Conservation (phyloP, 2,888 invertebrate genomes). For the Lasioglossum marginatum region DNA sequence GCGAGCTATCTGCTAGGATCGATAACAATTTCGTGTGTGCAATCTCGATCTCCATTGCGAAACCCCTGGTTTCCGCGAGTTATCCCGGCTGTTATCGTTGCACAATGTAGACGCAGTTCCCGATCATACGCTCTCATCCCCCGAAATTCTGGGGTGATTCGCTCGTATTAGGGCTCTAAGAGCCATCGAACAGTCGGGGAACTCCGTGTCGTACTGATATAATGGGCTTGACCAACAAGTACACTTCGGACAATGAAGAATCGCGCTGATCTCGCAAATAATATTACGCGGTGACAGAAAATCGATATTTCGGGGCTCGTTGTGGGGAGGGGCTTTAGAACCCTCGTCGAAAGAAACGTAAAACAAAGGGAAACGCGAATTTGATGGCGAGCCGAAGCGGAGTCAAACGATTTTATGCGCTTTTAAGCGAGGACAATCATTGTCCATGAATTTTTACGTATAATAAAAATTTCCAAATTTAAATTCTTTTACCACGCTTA, state of each 20-base stretch:
- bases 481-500: too few relatives aligned
- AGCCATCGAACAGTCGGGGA: conserved; percentile 43
- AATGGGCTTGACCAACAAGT: conserved; percentile 51
- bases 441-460: too few relatives aligned
- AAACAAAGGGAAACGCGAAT: not conserved
- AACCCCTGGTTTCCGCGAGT: conserved; percentile 10
- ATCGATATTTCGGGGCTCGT: conserved; percentile 10
- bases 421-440: not conserved
- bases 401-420: not conserved
- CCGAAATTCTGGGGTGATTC: conserved; percentile 55
- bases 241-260: conserved; percentile 5
- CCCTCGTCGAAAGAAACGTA: not conserved
- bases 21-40: conserved; percentile 62
- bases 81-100: conserved; percentile 58
- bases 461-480: not conserved
- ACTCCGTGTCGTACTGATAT: conserved; percentile 41
- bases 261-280: not conserved
- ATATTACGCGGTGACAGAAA: conserved; percentile 1
- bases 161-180: conserved; percentile 43
- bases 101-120: conserved; percentile 48
- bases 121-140: conserved; percentile 64
- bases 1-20: conserved; percentile 46
- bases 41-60: conserved; percentile 64
- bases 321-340: not conserved
- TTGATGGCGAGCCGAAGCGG: not conserved